phyloP scores from a whole-genome alignment of 2,888 invertebrate genomes.

The Heliconius ethilla region DNA sequence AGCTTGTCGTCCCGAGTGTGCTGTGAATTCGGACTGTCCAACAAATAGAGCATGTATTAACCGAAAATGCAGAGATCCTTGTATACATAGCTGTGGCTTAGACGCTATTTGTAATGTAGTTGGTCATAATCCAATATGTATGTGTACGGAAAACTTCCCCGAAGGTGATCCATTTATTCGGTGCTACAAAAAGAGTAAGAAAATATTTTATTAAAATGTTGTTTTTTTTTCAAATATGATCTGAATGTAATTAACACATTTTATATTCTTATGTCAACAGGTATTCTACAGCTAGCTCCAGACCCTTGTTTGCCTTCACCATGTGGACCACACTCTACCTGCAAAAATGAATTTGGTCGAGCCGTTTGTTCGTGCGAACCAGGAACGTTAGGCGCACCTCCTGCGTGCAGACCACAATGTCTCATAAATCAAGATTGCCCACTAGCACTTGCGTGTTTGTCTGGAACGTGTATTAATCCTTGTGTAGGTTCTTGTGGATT shows the following conservation, averaged over 20 bases:
- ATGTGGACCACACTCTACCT: slow-evolving; percentile 85
- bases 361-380: slow-evolving; percentile 88
- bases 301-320: slow-evolving; percentile 87
- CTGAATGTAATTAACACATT: neutral
- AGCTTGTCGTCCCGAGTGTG: slow-evolving; percentile 88
- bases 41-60: slow-evolving; percentile 87
- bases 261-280: slow-evolving; percentile 48
- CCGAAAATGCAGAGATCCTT: slow-evolving; percentile 89
- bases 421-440: slow-evolving; percentile 90
- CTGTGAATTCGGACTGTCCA: slow-evolving; percentile 89
- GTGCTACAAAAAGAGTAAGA: slow-evolving; percentile 80
- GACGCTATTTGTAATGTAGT: slow-evolving; percentile 90
- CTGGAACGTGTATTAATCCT: slow-evolving; percentile 88
- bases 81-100: slow-evolving; percentile 88
- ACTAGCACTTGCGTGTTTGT: slow-evolving; percentile 86
- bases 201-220: neutral
- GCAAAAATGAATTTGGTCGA: slow-evolving; percentile 83
- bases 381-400: slow-evolving; percentile 90
- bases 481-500: slow-evolving; percentile 89
- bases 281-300: slow-evolving; percentile 57
- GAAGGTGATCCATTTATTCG: slow-evolving; percentile 90
- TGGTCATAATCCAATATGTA: slow-evolving; percentile 90
- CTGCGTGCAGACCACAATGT: slow-evolving; percentile 89
- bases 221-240: neutral
- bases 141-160: slow-evolving; percentile 84